A percentile compares a stretch with the other conserved stretches of the same genome.
Conservation (phyloP, 2,888 invertebrate species). For the Drosophila leonis region DNA sequence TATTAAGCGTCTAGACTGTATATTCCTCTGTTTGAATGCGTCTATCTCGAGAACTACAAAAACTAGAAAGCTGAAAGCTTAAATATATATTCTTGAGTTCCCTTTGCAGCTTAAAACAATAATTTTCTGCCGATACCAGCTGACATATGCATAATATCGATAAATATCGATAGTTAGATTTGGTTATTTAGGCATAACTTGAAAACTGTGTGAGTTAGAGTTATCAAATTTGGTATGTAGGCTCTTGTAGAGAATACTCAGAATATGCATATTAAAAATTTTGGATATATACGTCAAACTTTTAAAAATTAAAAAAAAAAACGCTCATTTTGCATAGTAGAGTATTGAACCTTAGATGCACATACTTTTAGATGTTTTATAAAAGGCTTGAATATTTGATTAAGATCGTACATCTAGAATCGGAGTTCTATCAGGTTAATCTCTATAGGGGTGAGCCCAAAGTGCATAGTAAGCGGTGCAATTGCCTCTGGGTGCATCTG, state of each 20-base stretch:
- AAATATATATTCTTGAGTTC: not conserved
- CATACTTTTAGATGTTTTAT: not conserved
- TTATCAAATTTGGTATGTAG: not conserved
- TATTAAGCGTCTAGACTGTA: not conserved
- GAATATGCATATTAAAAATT: not conserved
- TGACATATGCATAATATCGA: too few species aligned
- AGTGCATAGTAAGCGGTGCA: not conserved
- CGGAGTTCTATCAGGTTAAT: not conserved
- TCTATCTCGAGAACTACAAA: not conserved
- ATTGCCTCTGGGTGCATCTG: not conserved
- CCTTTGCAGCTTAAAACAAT: not conserved
- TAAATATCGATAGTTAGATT: not conserved
- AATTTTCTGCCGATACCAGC: fast-evolving
- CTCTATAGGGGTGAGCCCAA: not conserved
- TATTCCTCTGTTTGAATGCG: not conserved
- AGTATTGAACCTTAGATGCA: not conserved
- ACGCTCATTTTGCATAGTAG: not conserved
- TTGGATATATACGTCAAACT: not conserved
- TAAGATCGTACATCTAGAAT: not conserved
- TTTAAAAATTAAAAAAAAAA: too few species aligned
- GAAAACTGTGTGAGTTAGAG: not conserved
- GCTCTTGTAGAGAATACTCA: not conserved
- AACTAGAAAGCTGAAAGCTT: not conserved
- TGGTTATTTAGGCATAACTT: not conserved
- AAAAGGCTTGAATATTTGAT: not conserved